A percentile compares a stretch with the other conserved stretches of the same genome.
Conservation (phyloP, 1,140 invertebrate genomes). For the Caenorhabditis briggsae region DNA sequence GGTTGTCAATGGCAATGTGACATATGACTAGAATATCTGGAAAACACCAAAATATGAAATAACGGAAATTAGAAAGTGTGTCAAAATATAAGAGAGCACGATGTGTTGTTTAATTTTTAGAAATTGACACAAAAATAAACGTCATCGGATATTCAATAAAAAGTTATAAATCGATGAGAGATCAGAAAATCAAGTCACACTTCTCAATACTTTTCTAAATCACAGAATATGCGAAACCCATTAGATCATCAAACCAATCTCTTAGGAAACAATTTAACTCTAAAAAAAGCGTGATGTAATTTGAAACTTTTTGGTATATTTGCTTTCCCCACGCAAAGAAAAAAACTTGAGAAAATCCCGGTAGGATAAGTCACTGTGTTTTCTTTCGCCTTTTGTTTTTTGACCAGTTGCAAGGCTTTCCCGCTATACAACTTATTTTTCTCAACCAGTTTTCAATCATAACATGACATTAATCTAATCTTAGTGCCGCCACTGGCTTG, state of each 20-base stretch:
- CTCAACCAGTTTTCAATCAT: neutral
- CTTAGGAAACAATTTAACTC: neutral
- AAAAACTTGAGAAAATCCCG: neutral
- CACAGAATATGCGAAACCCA: neutral
- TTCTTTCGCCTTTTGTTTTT: neutral
- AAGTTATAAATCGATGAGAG: neutral
- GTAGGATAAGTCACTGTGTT: conserved; percentile 2
- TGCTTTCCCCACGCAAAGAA: conserved; percentile 20
- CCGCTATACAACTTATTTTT: neutral
- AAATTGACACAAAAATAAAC: neutral
- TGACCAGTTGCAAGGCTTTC: neutral
- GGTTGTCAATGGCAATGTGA: conserved; percentile 53
- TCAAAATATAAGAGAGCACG: neutral
- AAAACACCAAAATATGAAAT: conserved; percentile 5
- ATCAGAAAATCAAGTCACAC: neutral
- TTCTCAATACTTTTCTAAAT: neutral
- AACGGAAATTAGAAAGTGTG: neutral
- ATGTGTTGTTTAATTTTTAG: conserved; percentile 4
- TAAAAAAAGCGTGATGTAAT: conserved; percentile 7
- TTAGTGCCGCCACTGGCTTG: neutral
- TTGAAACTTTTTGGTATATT: conserved; percentile 13
- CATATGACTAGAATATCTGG: neutral
- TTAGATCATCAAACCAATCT: neutral
- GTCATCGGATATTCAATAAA: neutral
- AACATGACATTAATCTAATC: neutral